These are phyloP conservation scores for Crocallis elinguaria DNA, from an alignment of 2,888 invertebrate genomes.

Conservation along the genomic window DNA sequence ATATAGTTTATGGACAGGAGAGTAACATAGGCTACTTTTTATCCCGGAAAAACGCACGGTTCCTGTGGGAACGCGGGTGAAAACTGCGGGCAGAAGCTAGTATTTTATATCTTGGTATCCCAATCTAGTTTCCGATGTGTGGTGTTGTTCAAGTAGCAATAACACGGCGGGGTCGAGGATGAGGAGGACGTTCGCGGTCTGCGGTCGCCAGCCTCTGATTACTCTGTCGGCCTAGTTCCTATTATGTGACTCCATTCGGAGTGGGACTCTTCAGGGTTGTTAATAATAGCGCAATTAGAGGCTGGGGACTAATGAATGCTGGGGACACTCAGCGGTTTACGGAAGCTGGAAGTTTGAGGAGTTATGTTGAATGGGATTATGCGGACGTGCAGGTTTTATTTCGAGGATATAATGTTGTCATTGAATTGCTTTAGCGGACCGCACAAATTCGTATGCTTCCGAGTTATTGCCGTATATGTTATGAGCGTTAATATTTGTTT, in stretches of 20 bases:
- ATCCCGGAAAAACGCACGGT: neutral
- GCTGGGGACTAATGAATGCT: slow-evolving; percentile 15
- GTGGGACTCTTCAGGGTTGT: slow-evolving; percentile 34
- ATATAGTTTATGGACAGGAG: too few relatives aligned
- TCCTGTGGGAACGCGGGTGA: too few relatives aligned
- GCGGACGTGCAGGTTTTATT: too few relatives aligned
- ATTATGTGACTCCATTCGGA: slow-evolving; percentile 44
- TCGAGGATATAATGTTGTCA: too few relatives aligned
- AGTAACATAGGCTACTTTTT: too few relatives aligned
- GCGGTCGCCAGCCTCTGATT: slow-evolving; percentile 58
- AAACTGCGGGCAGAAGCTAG: too few relatives aligned
- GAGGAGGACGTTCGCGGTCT: slow-evolving; percentile 45
- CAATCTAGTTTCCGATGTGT: slow-evolving; percentile 8
- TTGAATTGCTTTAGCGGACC: too few relatives aligned
- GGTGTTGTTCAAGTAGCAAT: slow-evolving; percentile 42
- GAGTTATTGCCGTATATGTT: too few relatives aligned
- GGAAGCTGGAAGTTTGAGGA: neutral
- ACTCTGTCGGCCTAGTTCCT: slow-evolving; percentile 52
- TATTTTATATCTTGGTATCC: neutral
- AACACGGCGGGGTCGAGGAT: slow-evolving; percentile 14
- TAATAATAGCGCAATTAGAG: slow-evolving; percentile 43
- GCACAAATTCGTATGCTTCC: too few relatives aligned
- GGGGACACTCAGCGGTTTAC: neutral
- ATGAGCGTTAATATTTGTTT: too few relatives aligned
- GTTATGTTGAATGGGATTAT: neutral